These are phyloP conservation scores for Thryonomys swinderianus DNA, from an alignment of 2,113 vertebrate genomes.

Conservation along the genomic window DNA sequence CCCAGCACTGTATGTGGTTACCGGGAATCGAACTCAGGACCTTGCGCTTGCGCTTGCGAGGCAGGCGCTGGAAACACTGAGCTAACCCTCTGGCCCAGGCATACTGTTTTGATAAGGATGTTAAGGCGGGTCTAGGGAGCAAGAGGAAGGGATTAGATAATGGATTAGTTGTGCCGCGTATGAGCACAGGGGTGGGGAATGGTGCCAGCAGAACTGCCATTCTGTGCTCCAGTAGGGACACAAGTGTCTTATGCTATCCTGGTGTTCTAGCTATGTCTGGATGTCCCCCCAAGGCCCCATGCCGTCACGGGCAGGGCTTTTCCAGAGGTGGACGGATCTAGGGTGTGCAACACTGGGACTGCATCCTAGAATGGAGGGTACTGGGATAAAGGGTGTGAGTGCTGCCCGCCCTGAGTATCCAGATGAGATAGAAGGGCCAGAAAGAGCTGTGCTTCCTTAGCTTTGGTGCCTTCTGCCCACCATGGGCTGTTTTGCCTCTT, in stretches of 20 bases:
- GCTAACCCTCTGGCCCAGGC: neutral
- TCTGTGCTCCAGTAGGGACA: neutral
- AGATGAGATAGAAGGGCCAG: neutral
- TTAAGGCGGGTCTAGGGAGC: neutral
- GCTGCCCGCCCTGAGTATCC: neutral
- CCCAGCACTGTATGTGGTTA: too few species aligned
- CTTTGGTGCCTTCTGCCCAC: neutral
- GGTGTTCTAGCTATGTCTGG: neutral
- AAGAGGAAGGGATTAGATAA: neutral
- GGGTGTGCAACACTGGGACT: neutral
- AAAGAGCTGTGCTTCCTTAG: neutral
- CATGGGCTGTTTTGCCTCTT: neutral
- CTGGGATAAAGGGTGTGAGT: neutral
- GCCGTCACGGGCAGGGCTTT: neutral
- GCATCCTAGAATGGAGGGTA: neutral
- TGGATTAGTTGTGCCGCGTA: neutral
- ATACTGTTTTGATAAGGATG: neutral
- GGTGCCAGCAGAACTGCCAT: rapidly evolving
- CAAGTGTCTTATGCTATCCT: neutral
- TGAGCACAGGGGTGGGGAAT: neutral
- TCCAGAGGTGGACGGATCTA: neutral
- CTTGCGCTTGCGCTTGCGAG: too few species aligned
- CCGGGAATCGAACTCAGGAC: too few species aligned
- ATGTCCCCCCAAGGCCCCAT: neutral
- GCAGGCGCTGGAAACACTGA: too few species aligned